Evolutionary conservation across 2,888 invertebrate species (phyloP).

Genomic region (Cephus pygmeus): DNA sequence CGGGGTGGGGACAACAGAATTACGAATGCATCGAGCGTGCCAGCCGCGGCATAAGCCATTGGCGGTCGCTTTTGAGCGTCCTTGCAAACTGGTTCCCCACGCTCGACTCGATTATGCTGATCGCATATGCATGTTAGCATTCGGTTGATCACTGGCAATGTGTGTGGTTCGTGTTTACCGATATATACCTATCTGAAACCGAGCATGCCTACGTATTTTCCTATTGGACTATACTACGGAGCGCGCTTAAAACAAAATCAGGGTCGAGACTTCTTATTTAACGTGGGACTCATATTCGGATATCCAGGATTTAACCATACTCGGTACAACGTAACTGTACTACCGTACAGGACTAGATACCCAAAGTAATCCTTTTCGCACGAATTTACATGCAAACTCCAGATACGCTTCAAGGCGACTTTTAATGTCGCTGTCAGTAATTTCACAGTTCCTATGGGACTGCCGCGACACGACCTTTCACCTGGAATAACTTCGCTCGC

Average conservation of each 20-base stretch:
- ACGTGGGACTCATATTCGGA: background rate
- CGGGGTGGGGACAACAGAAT: conserved; percentile 39
- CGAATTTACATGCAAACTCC: background rate
- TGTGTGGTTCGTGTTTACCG: conserved; percentile 39
- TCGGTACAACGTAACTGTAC: background rate
- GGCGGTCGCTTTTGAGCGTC: conserved; percentile 57
- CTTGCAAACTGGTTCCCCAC: conserved; percentile 65
- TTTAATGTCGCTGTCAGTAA: background rate
- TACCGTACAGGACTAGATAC: background rate
- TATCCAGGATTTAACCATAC: background rate
- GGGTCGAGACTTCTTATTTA: background rate
- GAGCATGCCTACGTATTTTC: background rate
- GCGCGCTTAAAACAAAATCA: background rate
- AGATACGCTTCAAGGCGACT: background rate
- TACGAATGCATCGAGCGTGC: conserved; percentile 56
- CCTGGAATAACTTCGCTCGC: background rate
- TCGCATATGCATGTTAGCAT: conserved; percentile 56
- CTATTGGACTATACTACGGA: background rate
- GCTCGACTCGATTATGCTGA: conserved; percentile 64
- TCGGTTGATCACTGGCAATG: conserved; percentile 45
- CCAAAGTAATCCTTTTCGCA: background rate
- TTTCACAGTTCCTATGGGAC: background rate
- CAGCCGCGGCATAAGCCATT: conserved; percentile 45
- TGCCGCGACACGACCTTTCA: background rate
- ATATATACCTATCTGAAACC: conserved; percentile 14